These are phyloP conservation scores for Xanthorhoe designata DNA, from an alignment of 2,888 invertebrate genomes.

Conservation along the genomic window DNA sequence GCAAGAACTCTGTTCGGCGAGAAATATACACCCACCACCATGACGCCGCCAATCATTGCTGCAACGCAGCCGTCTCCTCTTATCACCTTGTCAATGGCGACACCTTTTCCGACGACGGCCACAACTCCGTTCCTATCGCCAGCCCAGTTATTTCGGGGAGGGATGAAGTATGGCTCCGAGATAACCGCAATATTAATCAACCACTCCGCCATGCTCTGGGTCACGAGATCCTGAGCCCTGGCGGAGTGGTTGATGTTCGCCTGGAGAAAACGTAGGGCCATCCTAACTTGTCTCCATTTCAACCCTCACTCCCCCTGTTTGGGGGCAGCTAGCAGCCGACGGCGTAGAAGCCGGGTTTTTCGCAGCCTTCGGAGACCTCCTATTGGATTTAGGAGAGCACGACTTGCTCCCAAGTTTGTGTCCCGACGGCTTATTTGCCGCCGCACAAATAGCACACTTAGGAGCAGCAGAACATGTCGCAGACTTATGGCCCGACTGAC, in stretches of 20 bases:
- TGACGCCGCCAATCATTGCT: background rate
- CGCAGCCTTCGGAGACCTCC: background rate
- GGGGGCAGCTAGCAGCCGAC: too few relatives aligned
- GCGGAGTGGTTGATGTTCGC: background rate
- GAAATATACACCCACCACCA: too few relatives aligned
- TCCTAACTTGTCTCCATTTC: background rate
- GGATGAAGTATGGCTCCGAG: too few relatives aligned
- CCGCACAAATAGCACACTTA: background rate
- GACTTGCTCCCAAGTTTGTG: background rate
- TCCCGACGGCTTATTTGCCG: background rate
- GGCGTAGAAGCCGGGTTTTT: too few relatives aligned
- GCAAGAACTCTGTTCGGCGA: conserved; percentile 1
- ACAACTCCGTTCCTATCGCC: background rate
- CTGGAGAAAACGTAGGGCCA: background rate
- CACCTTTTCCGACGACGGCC: too few relatives aligned
- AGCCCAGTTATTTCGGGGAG: background rate
- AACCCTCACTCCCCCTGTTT: too few relatives aligned
- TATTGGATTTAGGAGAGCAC: background rate
- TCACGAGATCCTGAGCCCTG: too few relatives aligned
- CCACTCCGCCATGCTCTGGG: too few relatives aligned
- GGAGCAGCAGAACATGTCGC: background rate
- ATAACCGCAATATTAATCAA: too few relatives aligned
- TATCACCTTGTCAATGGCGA: too few relatives aligned
- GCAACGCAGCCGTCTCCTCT: too few relatives aligned
- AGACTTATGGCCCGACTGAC: background rate